A percentile compares a stretch with the other conserved stretches of the same genome.
Conservation (phyloP, 2,113 vertebrate genomes). For the Andinoacara biseriatus region DNA sequence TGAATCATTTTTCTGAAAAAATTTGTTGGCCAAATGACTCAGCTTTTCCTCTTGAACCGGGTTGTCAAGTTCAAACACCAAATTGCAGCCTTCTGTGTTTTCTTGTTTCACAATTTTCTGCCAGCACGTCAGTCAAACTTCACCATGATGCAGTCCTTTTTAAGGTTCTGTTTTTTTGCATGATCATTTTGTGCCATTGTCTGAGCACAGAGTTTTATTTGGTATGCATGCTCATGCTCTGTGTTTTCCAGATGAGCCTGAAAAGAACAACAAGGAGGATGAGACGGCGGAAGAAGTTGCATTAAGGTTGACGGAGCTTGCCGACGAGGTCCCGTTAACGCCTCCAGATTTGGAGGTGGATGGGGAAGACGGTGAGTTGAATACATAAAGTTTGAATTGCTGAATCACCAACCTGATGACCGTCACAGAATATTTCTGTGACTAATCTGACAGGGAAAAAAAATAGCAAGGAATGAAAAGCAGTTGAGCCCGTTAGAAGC, state of each 20-base stretch:
- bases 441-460: neutral
- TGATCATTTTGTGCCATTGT: too few relatives aligned
- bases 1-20: neutral
- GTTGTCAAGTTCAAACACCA: too few relatives aligned
- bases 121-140: neutral
- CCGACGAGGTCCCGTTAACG: conserved; percentile 45
- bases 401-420: neutral
- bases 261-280: neutral
- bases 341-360: conserved; percentile 20
- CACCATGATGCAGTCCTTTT: fast-evolving
- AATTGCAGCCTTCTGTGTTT: neutral
- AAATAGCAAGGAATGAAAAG: neutral
- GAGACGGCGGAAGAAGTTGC: conserved; percentile 21
- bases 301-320: conserved; percentile 46
- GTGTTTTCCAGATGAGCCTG: neutral
- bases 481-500: neutral
- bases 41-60: neutral
- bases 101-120: neutral
- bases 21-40: neutral
- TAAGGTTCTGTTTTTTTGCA: neutral
- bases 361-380: neutral
- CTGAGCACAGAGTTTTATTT: neutral
- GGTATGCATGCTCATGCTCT: neutral
- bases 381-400: neutral
- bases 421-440: neutral